These are phyloP conservation scores for Galbula dea DNA, from an alignment of 2,113 vertebrate genomes.

Conservation along the genomic window DNA sequence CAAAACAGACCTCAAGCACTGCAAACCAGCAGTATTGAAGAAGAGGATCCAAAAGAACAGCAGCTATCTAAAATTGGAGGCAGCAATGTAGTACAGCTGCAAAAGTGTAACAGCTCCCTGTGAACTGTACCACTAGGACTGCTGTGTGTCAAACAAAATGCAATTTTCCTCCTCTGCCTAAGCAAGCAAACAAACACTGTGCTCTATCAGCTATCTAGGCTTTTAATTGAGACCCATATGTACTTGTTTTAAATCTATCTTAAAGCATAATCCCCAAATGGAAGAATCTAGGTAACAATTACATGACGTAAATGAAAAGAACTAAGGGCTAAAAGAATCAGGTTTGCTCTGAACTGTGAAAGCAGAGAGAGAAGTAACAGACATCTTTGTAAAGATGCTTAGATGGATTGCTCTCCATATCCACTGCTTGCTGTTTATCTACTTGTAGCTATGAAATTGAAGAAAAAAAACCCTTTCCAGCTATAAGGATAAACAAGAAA, in stretches of 20 bases:
- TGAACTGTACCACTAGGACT: neutral
- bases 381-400: neutral
- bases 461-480: neutral
- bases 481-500: neutral
- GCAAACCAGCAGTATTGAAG: neutral
- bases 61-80: neutral
- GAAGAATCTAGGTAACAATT: neutral
- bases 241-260: neutral
- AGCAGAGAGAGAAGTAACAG: neutral
- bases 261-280: neutral
- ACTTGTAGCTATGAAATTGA: neutral
- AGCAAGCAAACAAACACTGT: neutral
- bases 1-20: neutral
- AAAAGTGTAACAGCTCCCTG: neutral
- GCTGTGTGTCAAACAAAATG: neutral
- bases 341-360: neutral
- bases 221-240: neutral
- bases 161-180: neutral
- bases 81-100: neutral
- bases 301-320: conserved; percentile 22
- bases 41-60: neutral
- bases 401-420: neutral
- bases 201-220: neutral
- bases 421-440: neutral
- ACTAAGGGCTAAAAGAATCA: neutral